These are phyloP conservation scores for Bubo blakistoni DNA, from an alignment of 2,113 vertebrate species.

Conservation along the genomic window DNA sequence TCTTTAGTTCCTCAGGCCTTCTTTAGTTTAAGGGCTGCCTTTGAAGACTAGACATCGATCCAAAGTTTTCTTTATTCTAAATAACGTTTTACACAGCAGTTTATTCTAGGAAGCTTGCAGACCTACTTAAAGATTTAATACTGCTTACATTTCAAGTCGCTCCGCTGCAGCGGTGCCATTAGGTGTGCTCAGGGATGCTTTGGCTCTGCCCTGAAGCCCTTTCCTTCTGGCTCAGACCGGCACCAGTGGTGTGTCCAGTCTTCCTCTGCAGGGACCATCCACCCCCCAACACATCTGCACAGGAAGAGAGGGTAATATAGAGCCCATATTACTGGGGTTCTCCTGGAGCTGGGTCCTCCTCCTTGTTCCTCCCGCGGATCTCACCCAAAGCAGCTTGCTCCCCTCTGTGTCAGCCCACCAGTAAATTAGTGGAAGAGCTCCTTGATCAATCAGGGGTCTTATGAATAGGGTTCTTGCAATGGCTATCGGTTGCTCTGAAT, in stretches of 20 bases:
- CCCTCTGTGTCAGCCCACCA: rapidly evolving
- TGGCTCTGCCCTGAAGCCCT: not conserved
- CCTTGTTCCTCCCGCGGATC: not conserved
- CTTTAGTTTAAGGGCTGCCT: not conserved
- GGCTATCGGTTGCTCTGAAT: not conserved
- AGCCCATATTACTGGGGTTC: not conserved
- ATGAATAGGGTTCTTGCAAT: not conserved
- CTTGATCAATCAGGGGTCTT: not conserved
- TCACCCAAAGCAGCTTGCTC: not conserved
- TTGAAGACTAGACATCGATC: not conserved
- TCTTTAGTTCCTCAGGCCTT: not conserved
- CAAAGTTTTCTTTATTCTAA: not conserved
- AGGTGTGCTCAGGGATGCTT: not conserved
- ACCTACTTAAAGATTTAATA: not conserved
- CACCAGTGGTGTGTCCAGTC: rapidly evolving
- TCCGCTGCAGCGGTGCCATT: rapidly evolving
- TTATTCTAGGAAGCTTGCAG: not conserved
- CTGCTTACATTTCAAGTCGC: not conserved
- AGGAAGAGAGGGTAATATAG: rapidly evolving
- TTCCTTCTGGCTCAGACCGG: not conserved
- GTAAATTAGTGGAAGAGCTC: not conserved
- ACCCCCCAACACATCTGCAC: rapidly evolving
- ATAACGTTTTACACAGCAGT: not conserved
- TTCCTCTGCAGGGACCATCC: rapidly evolving
- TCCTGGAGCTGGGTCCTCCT: not conserved